Evolutionary conservation across 2,113 vertebrate species (phyloP).

Genomic region (Prinia subflava): DNA sequence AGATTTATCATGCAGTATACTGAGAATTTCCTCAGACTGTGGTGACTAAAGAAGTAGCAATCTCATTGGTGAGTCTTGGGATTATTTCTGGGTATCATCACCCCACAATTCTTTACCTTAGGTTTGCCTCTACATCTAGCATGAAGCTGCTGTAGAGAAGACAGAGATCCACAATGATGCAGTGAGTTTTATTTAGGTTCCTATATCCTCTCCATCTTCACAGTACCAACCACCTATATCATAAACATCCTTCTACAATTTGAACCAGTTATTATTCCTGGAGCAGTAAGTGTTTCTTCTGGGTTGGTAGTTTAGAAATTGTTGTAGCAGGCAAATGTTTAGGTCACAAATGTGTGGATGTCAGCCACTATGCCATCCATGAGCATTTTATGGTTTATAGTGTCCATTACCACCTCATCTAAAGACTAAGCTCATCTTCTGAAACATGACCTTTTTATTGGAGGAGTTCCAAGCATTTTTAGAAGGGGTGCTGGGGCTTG

Average conservation of each 20-base stretch:
- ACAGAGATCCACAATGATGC: background rate
- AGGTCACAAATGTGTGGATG: background rate
- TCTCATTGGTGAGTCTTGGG: background rate
- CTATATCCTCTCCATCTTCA: background rate
- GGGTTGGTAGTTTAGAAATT: background rate
- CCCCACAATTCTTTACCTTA: background rate
- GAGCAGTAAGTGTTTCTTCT: background rate
- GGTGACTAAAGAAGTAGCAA: background rate
- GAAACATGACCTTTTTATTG: conserved; percentile 44
- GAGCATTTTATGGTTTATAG: background rate
- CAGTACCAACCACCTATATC: background rate
- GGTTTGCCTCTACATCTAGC: background rate
- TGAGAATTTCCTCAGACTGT: background rate
- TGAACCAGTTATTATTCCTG: background rate
- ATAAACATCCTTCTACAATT: background rate
- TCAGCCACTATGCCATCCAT: background rate
- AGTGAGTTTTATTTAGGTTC: background rate
- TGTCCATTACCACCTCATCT: background rate
- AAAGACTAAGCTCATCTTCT: background rate
- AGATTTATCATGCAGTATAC: background rate
- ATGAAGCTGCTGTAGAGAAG: background rate
- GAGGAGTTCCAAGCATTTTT: conserved; percentile 32
- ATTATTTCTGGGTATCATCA: background rate
- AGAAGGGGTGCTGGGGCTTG: background rate
- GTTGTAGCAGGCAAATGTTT: background rate